A percentile compares a stretch with the other conserved stretches of the same genome.
Conservation (phyloP, 2,797 vertebrate species). For the Ara ararauna region DNA sequence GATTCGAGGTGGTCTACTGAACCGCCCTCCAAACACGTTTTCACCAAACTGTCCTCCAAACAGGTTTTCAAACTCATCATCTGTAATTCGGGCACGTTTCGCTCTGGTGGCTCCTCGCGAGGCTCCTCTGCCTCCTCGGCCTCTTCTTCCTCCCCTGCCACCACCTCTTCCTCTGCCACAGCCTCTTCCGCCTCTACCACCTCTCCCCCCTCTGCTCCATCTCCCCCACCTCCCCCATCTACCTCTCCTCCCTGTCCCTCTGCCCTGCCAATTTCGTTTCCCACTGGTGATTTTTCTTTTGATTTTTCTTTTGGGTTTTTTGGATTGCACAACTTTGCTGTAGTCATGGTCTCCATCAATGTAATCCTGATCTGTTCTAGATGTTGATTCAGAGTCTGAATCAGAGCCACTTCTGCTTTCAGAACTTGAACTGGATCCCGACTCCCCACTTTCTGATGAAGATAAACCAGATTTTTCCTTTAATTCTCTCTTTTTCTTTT, state of each 20-base stretch:
- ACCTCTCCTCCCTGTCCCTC: conserved; percentile 74
- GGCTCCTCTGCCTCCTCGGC: conserved; percentile 70
- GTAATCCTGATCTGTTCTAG: conserved; percentile 89
- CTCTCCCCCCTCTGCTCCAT: conserved; percentile 78
- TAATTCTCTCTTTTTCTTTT: conserved; percentile 70
- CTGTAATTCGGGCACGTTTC: conserved; percentile 74
- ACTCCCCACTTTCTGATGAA: conserved; percentile 85
- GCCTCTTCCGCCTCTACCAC: conserved; percentile 75
- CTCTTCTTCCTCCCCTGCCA: conserved; percentile 75
- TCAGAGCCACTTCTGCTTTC: conserved; percentile 80
- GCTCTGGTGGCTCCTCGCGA: conserved; percentile 75
- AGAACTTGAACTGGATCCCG: conserved; percentile 77
- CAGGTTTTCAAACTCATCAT: conserved; percentile 79
- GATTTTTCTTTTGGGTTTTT: conserved; percentile 78
- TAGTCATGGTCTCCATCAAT: conserved; percentile 97
- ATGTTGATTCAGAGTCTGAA: conserved; percentile 81
- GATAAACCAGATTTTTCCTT: conserved; percentile 79
- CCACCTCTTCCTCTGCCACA: conserved; percentile 79
- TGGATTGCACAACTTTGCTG: conserved; percentile 90
- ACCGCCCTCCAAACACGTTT: conserved; percentile 72
- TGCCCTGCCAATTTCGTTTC: conserved; percentile 78
- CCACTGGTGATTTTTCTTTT: conserved; percentile 63
- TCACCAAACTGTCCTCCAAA: conserved; percentile 69
- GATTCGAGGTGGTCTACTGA: conserved; percentile 83
- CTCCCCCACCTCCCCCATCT: conserved; percentile 77